A percentile compares a stretch with the other conserved stretches of the same genome.
These are phyloP conservation scores for Megalops cyprinoides DNA, from an alignment of 2,797 vertebrate species.

Conservation along the genomic window DNA sequence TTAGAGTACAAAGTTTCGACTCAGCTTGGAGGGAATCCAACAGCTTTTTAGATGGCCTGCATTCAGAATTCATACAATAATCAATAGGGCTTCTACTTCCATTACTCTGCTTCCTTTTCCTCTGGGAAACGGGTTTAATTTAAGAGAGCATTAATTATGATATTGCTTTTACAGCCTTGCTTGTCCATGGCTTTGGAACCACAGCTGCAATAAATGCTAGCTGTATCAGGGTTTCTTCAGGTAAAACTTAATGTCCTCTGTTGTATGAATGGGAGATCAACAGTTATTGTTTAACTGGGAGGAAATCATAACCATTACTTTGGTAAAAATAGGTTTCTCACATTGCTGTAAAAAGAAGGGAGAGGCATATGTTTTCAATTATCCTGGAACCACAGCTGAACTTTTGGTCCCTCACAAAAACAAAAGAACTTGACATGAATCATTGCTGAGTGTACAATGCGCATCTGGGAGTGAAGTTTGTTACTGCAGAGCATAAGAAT, in stretches of 20 bases:
- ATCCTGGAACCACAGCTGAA: too few relatives aligned
- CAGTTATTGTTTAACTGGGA: not conserved
- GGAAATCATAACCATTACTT: not conserved
- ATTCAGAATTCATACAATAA: conserved; percentile 27
- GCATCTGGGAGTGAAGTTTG: not conserved
- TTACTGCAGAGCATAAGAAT: too few relatives aligned
- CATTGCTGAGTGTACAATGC: not conserved
- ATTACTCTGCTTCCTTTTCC: conserved; percentile 6
- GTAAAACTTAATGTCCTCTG: conserved; percentile 4
- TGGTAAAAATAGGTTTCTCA: not conserved
- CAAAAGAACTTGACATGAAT: not conserved
- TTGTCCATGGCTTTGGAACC: not conserved
- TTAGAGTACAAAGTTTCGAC: conserved; percentile 10
- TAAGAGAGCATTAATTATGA: conserved; percentile 32
- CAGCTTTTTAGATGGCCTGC: conserved; percentile 22
- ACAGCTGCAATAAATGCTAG: conserved; percentile 17
- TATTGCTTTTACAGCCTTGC: conserved; percentile 31
- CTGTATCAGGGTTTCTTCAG: conserved; percentile 6
- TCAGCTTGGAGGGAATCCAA: conserved; percentile 24
- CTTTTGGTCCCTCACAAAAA: not conserved
- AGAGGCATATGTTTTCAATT: too few relatives aligned
- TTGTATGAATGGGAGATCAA: too few relatives aligned
- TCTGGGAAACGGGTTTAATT: conserved; percentile 21
- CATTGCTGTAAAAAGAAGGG: not conserved
- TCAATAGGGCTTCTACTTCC: conserved; percentile 20